Evolutionary conservation across 2,888 invertebrate species (phyloP), one percentile per base, ranked within the genome.

Genomic region (Melipona beecheii): DNA sequence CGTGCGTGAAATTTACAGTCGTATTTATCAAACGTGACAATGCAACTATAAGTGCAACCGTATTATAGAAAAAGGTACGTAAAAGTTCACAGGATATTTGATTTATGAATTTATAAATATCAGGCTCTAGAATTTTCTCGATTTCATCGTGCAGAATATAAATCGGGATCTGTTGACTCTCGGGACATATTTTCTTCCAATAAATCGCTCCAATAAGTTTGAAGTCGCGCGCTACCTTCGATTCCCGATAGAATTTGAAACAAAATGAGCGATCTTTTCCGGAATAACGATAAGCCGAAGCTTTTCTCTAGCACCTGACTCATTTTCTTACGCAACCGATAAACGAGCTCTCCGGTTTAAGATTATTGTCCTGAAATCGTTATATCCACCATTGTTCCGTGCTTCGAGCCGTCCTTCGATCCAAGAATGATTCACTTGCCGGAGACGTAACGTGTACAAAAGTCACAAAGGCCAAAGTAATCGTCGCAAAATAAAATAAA

Each of bases 291-390:
- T 70, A 69, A 74, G 31, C 9, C 36, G 27, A 21, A 69, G 43
- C 50, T 68, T 69, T 76, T 64, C 56, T 68, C 17, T 65, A n/a
- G n/a, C 24, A 49, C 31, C 21, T 62, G 72, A 79, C 72, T 85
- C 84, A 73, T 74, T 71, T 56, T 27, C 66, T 85, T 85, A 83
- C 64, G 65, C 52, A 85, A 85, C 60, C 54, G 9, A 9, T 49
- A n/a, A 73, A 84, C 72, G 49, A 81, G 71, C 24, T 43, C 21
- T 58, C 52, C 54, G 27, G n/a, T 58, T 69, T 31, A 60, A 84
- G 83, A 84, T 78, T 79, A 66, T 85, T 79, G 83, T 77, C 76
- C 84, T 77, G 60, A 70, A 71, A 83, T 85, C 52, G 65, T 73
- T 84, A 56, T 70, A 80, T 71, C 56, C 66, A 58, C 66, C 73